phyloP scores from a whole-genome alignment of 2,113 vertebrate species.

The Stegostoma tigrinum region DNA sequence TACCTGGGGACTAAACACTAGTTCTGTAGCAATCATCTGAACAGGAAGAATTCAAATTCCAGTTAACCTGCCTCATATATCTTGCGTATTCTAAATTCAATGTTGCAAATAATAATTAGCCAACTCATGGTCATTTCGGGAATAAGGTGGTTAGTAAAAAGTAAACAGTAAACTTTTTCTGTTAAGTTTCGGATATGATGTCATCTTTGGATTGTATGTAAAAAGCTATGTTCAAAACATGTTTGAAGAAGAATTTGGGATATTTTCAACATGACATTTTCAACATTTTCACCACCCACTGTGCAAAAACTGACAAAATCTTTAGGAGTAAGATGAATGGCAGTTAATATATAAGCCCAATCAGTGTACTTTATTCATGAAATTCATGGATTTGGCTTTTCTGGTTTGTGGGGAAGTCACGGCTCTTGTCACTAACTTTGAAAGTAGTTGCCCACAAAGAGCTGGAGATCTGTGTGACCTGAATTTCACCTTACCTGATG shows the following conservation, averaged over 20 bases:
- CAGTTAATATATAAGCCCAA: not conserved
- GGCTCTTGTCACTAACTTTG: too few relatives aligned
- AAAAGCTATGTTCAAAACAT: slow-evolving; percentile 22
- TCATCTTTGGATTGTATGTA: slow-evolving; percentile 40
- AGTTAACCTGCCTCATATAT: not conserved
- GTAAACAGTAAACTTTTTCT: too few relatives aligned
- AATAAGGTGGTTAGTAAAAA: not conserved
- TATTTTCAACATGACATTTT: not conserved
- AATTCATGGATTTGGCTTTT: too few relatives aligned
- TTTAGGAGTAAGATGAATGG: not conserved
- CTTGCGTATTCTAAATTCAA: not conserved
- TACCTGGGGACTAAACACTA: not conserved
- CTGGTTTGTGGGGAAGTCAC: too few relatives aligned
- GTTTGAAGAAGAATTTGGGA: slow-evolving; percentile 17
- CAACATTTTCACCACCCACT: not conserved
- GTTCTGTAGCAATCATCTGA: not conserved
- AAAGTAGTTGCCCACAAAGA: too few relatives aligned
- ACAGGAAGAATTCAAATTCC: slow-evolving; percentile 4
- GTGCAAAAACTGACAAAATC: not conserved
- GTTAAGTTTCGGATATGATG: slow-evolving; percentile 33
- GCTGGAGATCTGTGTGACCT: too few relatives aligned
- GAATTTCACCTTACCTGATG: too few relatives aligned
- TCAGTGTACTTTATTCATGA: too few relatives aligned
- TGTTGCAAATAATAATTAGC: not conserved
- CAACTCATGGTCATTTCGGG: not conserved